These are phyloP conservation scores for Zootoca vivipara DNA, from an alignment of 2,113 vertebrate genomes.

Conservation along the genomic window DNA sequence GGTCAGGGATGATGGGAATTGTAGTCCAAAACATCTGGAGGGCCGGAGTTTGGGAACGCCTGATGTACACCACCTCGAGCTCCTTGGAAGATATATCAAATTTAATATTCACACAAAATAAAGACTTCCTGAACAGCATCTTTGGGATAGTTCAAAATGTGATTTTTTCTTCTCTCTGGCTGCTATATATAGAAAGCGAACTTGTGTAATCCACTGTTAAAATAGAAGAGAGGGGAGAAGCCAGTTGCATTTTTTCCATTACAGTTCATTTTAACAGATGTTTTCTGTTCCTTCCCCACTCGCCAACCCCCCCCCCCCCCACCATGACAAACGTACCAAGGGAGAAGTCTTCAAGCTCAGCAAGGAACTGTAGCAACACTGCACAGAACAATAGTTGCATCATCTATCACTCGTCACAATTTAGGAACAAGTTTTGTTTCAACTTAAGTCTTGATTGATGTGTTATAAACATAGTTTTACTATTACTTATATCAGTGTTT, in stretches of 20 bases:
- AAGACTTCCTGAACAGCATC: background rate
- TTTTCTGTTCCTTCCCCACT: slow-evolving; percentile 57
- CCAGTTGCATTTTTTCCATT: slow-evolving; percentile 73
- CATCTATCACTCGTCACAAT: background rate
- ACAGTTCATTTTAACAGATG: slow-evolving; percentile 72
- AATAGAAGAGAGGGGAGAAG: slow-evolving; percentile 39
- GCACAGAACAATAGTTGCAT: background rate
- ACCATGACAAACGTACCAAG: slow-evolving; percentile 37
- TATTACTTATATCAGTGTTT: slow-evolving; percentile 19
- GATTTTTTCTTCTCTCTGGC: slow-evolving; percentile 37
- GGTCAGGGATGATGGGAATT: too few species aligned
- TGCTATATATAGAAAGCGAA: slow-evolving; percentile 62
- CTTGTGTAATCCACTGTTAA: slow-evolving; percentile 51
- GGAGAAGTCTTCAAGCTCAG: slow-evolving; percentile 17
- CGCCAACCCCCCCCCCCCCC: background rate
- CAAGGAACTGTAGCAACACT: background rate
- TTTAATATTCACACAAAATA: background rate
- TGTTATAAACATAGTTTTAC: background rate
- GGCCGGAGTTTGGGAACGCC: too few species aligned
- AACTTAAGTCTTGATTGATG: slow-evolving; percentile 2
- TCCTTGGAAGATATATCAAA: background rate
- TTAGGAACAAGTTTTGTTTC: slow-evolving; percentile 3
- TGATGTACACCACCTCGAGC: too few species aligned
- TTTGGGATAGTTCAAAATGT: background rate
- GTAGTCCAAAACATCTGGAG: too few species aligned